A percentile compares a stretch with the other conserved stretches of the same genome.
These are phyloP conservation scores for Metaphire vulgaris DNA, from an alignment of 1,140 invertebrate genomes.

Conservation along the genomic window DNA sequence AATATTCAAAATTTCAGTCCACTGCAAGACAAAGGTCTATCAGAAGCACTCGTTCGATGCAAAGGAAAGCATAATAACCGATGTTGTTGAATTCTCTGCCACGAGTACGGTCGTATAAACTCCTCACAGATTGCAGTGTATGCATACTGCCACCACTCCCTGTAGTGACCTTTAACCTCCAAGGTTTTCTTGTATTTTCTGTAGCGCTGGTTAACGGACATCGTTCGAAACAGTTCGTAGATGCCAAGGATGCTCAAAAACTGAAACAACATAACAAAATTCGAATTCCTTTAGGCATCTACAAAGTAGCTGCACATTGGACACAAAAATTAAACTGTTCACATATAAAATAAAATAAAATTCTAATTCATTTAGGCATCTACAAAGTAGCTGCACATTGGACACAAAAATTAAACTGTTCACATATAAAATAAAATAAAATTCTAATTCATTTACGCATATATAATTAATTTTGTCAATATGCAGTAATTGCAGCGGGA, in stretches of 20 bases:
- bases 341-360: no score
- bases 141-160: slow-evolving; percentile 71
- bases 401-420: no score
- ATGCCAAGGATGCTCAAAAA: slow-evolving; percentile 65
- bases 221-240: slow-evolving; percentile 62
- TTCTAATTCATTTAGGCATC: no score
- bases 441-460: no score
- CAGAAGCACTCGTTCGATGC: no score
- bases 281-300: background rate
- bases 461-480: no score
- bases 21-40: no score
- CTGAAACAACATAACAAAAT: slow-evolving; percentile 37
- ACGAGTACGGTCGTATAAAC: slow-evolving; percentile 65
- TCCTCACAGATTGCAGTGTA: slow-evolving; percentile 67
- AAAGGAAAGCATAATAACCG: slow-evolving; percentile 46
- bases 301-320: background rate
- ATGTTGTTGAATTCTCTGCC: slow-evolving; percentile 64
- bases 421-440: no score
- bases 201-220: slow-evolving; percentile 63
- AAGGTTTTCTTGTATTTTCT: slow-evolving; percentile 51
- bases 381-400: no score
- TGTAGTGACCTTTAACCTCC: slow-evolving; percentile 48
- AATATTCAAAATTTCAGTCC: no score
- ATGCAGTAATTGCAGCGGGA: no score
- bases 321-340: no score